Conservation (phyloP, 2,113 vertebrate species). For the Callipepla squamata region DNA sequence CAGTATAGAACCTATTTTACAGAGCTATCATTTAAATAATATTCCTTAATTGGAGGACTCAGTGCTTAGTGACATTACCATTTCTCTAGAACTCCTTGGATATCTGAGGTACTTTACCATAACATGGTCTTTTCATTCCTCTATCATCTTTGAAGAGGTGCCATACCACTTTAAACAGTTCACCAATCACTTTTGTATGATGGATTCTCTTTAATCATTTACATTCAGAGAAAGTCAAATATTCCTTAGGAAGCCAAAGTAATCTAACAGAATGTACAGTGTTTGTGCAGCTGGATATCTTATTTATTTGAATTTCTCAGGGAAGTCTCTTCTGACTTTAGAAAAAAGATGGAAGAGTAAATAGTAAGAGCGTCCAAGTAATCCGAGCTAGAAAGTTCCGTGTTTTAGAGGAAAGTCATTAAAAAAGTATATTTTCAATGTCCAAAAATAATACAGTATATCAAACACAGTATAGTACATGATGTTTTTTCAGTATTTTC, state of each 20-base stretch:
- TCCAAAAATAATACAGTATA: conserved; percentile 87
- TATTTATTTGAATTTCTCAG: conserved; percentile 91
- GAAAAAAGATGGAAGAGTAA: conserved; percentile 83
- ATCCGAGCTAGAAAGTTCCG: conserved; percentile 82
- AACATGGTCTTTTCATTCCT: conserved; percentile 17
- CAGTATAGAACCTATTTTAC: background rate
- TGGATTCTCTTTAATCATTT: conserved; percentile 79
- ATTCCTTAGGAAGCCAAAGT: conserved; percentile 80
- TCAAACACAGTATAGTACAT: conserved; percentile 77
- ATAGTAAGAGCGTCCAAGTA: conserved; percentile 82
- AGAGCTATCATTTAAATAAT: background rate
- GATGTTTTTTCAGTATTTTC: conserved; percentile 76
- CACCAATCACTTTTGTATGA: conserved; percentile 73
- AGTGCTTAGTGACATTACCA: background rate
- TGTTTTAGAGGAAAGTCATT: conserved; percentile 80
- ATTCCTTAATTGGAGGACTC: conserved; percentile 26
- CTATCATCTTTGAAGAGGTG: conserved; percentile 43
- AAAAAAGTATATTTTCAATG: conserved; percentile 77
- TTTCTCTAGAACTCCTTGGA: conserved; percentile 14
- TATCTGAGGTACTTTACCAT: conserved; percentile 3
- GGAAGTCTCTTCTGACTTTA: conserved; percentile 88
- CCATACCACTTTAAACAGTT: conserved; percentile 68
- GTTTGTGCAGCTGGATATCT: conserved; percentile 95
- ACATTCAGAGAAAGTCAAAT: conserved; percentile 78
- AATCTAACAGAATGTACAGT: conserved; percentile 79